Conservation (phyloP, 2,113 vertebrate genomes). For the Zeus faber region DNA sequence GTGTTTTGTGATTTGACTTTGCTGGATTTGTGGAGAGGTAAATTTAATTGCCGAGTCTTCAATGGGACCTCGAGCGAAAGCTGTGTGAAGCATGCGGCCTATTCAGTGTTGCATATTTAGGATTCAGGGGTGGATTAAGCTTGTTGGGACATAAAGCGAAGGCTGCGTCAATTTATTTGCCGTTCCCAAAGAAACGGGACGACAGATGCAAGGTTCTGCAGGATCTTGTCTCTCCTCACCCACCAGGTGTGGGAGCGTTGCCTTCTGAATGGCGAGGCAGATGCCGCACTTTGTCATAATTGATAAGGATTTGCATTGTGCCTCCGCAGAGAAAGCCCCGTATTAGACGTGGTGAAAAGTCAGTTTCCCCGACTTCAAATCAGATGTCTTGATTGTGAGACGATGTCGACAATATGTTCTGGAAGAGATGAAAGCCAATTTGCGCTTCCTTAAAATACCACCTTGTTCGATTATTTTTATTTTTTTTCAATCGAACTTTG, state of each 20-base stretch:
- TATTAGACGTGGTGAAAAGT: conserved; percentile 13
- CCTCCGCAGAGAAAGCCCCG: conserved; percentile 33
- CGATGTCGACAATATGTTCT: no score
- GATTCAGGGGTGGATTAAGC: conserved; percentile 60
- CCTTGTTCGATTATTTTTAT: no score
- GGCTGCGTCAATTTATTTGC: conserved; percentile 57
- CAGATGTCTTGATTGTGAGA: no score
- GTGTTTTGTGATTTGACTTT: no score
- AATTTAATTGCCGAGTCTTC: no score
- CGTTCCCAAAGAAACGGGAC: conserved; percentile 51
- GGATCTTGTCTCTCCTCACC: conserved; percentile 56
- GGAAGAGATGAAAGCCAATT: no score
- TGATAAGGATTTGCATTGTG: conserved; percentile 51
- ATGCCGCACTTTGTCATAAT: conserved; percentile 39
- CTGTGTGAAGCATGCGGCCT: conserved; percentile 22
- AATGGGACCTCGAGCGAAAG: conserved; percentile 31
- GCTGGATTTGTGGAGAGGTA: no score
- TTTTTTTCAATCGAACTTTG: no score
- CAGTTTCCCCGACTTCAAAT: no score
- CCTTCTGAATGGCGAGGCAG: conserved; percentile 48
- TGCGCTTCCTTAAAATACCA: no score
- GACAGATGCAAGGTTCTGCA: conserved; percentile 46
- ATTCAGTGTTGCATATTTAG: conserved; percentile 56
- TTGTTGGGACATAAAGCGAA: conserved; percentile 37
- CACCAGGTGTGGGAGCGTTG: conserved; percentile 52